These are phyloP conservation scores for Pelmatolapia mariae DNA, from an alignment of 2,113 vertebrate genomes.

Conservation along the genomic window DNA sequence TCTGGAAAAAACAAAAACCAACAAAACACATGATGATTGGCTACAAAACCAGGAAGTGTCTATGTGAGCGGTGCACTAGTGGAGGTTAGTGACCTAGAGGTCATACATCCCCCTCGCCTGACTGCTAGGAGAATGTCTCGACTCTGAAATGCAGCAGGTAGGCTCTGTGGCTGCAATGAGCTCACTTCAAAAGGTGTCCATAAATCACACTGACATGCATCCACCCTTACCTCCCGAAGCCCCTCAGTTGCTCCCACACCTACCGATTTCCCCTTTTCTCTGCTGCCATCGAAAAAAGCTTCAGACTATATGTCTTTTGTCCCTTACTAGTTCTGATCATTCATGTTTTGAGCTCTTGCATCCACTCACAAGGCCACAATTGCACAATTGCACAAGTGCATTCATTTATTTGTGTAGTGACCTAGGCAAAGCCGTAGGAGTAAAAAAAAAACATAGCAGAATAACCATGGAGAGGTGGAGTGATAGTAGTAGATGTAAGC, in stretches of 20 bases:
- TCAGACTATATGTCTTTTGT: neutral
- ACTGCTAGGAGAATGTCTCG: conserved; percentile 18
- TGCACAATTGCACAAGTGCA: neutral
- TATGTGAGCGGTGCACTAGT: conserved; percentile 4
- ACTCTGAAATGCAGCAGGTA: conserved; percentile 37
- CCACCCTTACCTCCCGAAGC: neutral
- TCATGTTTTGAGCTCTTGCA: neutral
- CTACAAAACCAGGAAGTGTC: conserved; percentile 26
- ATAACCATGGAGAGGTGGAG: neutral
- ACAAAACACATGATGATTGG: conserved; percentile 27
- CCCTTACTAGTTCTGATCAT: neutral
- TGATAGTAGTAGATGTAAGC: neutral
- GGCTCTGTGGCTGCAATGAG: conserved; percentile 49
- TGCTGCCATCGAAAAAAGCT: neutral
- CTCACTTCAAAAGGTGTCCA: conserved; percentile 70
- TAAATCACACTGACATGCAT: conserved; percentile 67
- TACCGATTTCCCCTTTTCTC: neutral
- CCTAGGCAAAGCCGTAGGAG: neutral
- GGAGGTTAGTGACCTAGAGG: conserved; percentile 35
- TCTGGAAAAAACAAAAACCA: neutral
- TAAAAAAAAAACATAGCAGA: neutral
- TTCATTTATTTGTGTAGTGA: neutral
- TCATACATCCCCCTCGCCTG: neutral
- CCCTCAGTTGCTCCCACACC: neutral
- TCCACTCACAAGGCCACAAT: neutral